Evolutionary conservation across 2,113 vertebrate species (phyloP), one percentile per base, ranked within the genome.

Genomic region (Lepus americanus): DNA sequence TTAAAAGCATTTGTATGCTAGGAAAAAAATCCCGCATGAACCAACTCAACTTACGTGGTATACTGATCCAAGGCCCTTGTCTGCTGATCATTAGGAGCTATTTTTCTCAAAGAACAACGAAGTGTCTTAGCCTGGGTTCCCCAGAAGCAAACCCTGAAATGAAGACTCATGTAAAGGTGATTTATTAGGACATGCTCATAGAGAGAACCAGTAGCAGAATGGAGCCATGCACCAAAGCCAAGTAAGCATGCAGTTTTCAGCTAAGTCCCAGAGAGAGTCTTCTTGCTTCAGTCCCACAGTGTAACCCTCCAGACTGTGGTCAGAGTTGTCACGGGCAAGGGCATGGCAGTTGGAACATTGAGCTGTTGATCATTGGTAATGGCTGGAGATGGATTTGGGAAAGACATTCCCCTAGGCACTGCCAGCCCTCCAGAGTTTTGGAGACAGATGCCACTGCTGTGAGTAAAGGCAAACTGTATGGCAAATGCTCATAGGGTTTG

Each of bases 1-100:
- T 93, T 84, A 36, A 88, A 51, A 84, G 78, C 14, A 79, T 94
- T 77, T 78, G 29, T 61, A 20, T 79, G 49, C 22, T 94, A 9
- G 81, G 6, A 44, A 90, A 59, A 79, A 91, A 59, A 25, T 83
- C 70, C 16, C 9, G 78, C n/a, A 36, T 49, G 33, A 83, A 49
- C 51, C 27, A 88, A 29, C 59, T 87, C 49, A 53, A 11, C 10
- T 39, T 89, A 17, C 2, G 3, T 92, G 9, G 73, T 69, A 44
- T 61, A 51, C 49, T 84, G 39, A 9, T 82, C 25, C 63, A 49
- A 89, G 33, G 76, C 10, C 17, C 17, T 20, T 78, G 1, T 80
- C 39, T 90, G 10, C 63, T 83, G 51, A 78, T 89, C 66, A 73
- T 83, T 92, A 36, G 44, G 55, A 90, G 13, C 49, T 69, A 69